These are phyloP conservation scores for Esox masquinongy DNA, from an alignment of 2,797 vertebrate species.

Conservation along the genomic window DNA sequence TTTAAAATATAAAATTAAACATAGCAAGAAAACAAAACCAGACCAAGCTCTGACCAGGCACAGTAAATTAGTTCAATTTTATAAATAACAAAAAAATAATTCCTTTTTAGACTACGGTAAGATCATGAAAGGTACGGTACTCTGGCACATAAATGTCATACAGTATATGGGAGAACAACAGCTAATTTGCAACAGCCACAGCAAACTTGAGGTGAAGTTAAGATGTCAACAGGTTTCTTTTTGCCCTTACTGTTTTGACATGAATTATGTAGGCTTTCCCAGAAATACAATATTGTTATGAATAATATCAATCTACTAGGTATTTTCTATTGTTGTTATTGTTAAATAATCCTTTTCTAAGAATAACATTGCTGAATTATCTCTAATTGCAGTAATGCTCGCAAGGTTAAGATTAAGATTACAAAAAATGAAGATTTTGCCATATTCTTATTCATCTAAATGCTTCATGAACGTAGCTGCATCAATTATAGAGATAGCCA, in stretches of 20 bases:
- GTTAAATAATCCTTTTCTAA: background rate
- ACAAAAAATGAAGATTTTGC: background rate
- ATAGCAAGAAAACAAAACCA: constrained; percentile 44
- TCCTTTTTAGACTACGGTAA: constrained; percentile 8
- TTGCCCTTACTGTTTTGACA: constrained; percentile 10
- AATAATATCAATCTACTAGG: constrained; percentile 26
- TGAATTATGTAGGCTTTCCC: background rate
- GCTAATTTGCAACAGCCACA: constrained; percentile 15
- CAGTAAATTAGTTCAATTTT: constrained; percentile 57
- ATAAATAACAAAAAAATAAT: constrained; percentile 76
- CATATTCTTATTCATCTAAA: background rate
- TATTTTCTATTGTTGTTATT: background rate
- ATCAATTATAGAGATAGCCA: constrained; percentile 31
- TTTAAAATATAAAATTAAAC: constrained; percentile 63
- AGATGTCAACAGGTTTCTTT: constrained; percentile 24
- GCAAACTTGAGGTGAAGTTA: constrained; percentile 14
- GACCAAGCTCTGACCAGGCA: constrained; percentile 36
- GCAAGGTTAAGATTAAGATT: background rate
- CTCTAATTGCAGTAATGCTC: background rate
- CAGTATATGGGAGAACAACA: constrained; percentile 37
- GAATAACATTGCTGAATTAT: background rate
- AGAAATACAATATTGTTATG: constrained; percentile 2
- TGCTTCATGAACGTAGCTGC: background rate
- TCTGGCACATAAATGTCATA: constrained; percentile 35
- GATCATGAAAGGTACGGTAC: constrained; percentile 33